phyloP scores from a whole-genome alignment of 2,797 vertebrate genomes.

The Setipinna tenuifilis region DNA sequence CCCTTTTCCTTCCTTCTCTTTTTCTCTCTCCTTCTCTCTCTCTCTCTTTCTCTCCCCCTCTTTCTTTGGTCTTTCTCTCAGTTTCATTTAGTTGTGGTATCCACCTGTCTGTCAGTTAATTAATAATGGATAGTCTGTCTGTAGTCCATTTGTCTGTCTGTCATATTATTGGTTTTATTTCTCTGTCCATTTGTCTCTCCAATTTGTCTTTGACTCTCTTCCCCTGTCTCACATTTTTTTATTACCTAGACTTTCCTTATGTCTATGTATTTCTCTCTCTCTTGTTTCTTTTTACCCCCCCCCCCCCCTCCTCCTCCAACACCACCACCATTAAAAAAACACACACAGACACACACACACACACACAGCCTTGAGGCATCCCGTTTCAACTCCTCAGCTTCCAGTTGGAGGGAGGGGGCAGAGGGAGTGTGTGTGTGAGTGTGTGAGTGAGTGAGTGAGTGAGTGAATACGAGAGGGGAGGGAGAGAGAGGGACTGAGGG shows the following conservation, averaged over 20 bases:
- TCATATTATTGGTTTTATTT: neutral
- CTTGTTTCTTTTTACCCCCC: conserved; percentile 33
- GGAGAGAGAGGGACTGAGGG: conserved; percentile 34
- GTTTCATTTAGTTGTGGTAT: neutral
- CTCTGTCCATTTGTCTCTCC: neutral
- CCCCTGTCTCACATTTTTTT: neutral
- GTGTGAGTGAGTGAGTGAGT: conserved; percentile 52
- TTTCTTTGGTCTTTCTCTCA: conserved; percentile 9
- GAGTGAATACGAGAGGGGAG: conserved; percentile 33
- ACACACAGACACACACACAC: conserved; percentile 11
- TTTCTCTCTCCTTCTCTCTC: conserved; percentile 35
- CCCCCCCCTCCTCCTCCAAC: too few relatives aligned
- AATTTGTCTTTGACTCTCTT: neutral
- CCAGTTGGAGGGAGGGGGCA: conserved; percentile 71
- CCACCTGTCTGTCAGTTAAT: neutral
- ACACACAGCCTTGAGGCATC: conserved; percentile 77
- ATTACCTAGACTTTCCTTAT: neutral
- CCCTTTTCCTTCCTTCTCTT: conserved; percentile 33
- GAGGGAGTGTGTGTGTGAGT: conserved; percentile 52
- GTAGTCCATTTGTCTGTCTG: conserved; percentile 30
- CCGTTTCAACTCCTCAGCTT: conserved; percentile 80
- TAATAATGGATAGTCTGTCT: neutral
- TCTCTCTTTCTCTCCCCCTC: conserved; percentile 40
- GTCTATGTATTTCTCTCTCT: neutral
- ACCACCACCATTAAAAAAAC: too few relatives aligned